A percentile compares a stretch with the other conserved stretches of the same genome.
Evolutionary conservation across 2,113 vertebrate species (phyloP).

Genomic region (Catharus bicknelli): DNA sequence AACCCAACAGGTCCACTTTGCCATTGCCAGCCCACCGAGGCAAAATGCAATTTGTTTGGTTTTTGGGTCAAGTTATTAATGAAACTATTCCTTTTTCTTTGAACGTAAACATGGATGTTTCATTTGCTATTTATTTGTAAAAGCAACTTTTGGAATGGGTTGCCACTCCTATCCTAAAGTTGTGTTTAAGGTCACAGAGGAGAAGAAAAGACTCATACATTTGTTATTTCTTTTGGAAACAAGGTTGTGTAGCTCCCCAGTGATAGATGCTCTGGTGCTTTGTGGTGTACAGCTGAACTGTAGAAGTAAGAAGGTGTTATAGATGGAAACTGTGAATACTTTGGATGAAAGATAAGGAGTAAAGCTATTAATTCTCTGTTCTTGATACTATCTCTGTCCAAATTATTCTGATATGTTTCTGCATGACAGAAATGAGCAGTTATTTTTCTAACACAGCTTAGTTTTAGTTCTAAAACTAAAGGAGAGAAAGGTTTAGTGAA

Average conservation of each 20-base stretch:
- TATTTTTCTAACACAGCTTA: not conserved
- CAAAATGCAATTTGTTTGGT: not conserved
- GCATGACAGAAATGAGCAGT: not conserved
- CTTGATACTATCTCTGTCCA: not conserved
- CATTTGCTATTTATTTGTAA: not conserved
- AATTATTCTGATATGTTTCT: not conserved
- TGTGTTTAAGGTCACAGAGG: not conserved
- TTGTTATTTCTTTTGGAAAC: not conserved
- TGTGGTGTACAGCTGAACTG: not conserved
- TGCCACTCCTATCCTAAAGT: not conserved
- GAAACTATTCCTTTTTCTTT: not conserved
- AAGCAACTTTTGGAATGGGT: accelerated
- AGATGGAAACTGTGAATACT: not conserved
- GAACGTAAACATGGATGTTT: not conserved
- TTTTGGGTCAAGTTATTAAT: not conserved
- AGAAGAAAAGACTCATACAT: not conserved
- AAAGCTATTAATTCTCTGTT: not conserved
- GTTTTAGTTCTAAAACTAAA: not conserved
- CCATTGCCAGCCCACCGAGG: not conserved
- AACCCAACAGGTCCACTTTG: not conserved
- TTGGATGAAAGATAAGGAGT: not conserved
- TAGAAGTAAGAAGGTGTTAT: not conserved
- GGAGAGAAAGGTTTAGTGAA: not conserved
- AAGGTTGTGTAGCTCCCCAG: not conserved
- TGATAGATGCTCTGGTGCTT: not conserved